These are phyloP conservation scores for Microctenopoma stevenorrisi DNA, from an alignment of 2,797 vertebrate genomes.

Conservation along the genomic window DNA sequence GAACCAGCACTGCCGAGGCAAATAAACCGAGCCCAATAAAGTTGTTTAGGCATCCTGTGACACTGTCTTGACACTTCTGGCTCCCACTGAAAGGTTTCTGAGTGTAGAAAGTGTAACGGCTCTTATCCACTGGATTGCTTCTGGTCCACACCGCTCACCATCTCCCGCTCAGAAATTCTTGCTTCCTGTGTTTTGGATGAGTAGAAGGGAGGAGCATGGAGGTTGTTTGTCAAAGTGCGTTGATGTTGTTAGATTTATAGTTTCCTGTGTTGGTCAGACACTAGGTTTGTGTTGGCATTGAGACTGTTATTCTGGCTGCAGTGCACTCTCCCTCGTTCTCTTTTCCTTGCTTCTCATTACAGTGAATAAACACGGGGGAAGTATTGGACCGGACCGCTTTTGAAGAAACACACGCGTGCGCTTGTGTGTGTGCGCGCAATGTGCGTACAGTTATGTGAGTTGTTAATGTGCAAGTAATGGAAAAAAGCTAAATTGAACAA, in stretches of 20 bases:
- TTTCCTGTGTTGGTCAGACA: slow-evolving; percentile 82
- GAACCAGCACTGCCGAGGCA: slow-evolving; percentile 27
- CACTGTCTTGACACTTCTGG: slow-evolving; percentile 67
- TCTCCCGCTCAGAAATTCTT: slow-evolving; percentile 38
- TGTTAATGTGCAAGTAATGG: slow-evolving; percentile 52
- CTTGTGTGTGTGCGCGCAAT: slow-evolving; percentile 7
- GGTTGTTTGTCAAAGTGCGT: slow-evolving; percentile 82
- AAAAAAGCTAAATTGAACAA: slow-evolving; percentile 53
- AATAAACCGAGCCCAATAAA: slow-evolving; percentile 54
- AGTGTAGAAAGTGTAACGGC: slow-evolving; percentile 59
- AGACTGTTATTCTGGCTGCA: slow-evolving; percentile 79
- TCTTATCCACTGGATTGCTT: slow-evolving; percentile 53
- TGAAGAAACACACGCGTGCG: slow-evolving; percentile 34
- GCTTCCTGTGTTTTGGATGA: slow-evolving; percentile 51
- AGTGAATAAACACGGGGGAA: slow-evolving; percentile 75
- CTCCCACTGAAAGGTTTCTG: slow-evolving; percentile 56
- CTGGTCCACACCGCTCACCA: slow-evolving; percentile 48
- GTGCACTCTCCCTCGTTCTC: slow-evolving; percentile 52
- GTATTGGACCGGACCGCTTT: slow-evolving; percentile 65
- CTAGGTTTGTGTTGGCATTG: slow-evolving; percentile 82
- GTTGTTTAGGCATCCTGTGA: slow-evolving; percentile 63
- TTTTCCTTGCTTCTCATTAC: slow-evolving; percentile 81
- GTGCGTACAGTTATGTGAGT: slow-evolving; percentile 30
- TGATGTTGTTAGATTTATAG: slow-evolving; percentile 84
- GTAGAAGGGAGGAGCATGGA: slow-evolving; percentile 63